Percentiles rank a stretch among this genome's conserved stretches.
These are phyloP conservation scores for Anastrepha obliqua DNA, from an alignment of 1,140 invertebrate genomes.

Conservation along the genomic window DNA sequence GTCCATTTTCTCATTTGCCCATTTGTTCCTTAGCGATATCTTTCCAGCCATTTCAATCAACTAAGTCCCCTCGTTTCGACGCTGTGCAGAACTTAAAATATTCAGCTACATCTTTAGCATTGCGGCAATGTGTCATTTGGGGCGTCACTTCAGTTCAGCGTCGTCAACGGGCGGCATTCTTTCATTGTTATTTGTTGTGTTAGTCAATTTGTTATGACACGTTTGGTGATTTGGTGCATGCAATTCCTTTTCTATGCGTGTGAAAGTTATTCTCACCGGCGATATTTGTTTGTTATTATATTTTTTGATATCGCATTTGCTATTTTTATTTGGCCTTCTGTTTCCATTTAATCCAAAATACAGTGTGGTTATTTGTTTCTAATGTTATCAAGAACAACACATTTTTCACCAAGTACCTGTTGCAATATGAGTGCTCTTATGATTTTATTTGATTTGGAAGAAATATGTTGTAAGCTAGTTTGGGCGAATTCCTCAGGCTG, in stretches of 20 bases:
- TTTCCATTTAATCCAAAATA: background rate
- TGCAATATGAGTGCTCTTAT: too few relatives aligned
- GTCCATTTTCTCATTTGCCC: background rate
- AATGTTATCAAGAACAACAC: too few relatives aligned
- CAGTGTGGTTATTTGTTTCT: too few relatives aligned
- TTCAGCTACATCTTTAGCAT: slow-evolving; percentile 22
- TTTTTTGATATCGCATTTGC: background rate
- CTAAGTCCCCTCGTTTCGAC: background rate
- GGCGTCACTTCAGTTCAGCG: background rate
- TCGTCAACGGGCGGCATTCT: background rate
- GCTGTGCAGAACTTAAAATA: slow-evolving; percentile 14
- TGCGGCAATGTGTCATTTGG: background rate
- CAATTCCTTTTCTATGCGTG: background rate
- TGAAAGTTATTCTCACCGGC: slow-evolving; percentile 1
- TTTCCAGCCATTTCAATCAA: slow-evolving; percentile 42
- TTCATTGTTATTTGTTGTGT: slow-evolving; percentile 18
- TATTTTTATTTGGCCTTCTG: background rate
- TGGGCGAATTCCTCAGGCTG: too few relatives aligned
- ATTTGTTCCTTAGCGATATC: background rate
- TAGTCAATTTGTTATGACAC: slow-evolving; percentile 33
- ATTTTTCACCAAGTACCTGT: too few relatives aligned
- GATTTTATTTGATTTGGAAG: too few relatives aligned
- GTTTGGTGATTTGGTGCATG: background rate
- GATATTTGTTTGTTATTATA: slow-evolving; percentile 5
- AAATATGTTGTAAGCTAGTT: too few relatives aligned